phyloP scores from a whole-genome alignment of 2,113 vertebrate species.

The Salminus brasiliensis region DNA sequence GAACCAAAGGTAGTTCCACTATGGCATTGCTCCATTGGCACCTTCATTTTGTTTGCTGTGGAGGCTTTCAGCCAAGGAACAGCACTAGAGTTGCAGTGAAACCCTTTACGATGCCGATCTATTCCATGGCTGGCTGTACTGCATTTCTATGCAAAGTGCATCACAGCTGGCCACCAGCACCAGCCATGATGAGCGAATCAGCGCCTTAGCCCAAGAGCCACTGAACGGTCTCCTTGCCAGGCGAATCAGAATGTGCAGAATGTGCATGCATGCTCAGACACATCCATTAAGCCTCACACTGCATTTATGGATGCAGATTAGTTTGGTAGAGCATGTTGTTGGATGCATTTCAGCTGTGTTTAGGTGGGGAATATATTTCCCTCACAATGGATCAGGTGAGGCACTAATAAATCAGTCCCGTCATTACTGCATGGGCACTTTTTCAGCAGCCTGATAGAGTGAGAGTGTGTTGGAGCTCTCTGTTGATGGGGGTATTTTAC shows the following conservation, averaged over 20 bases:
- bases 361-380: background rate
- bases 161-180: conserved; percentile 35
- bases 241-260: background rate
- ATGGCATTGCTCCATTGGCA: background rate
- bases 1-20: background rate
- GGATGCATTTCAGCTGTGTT: conserved; percentile 19
- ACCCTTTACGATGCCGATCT: background rate
- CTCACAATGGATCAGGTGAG: conserved; percentile 6
- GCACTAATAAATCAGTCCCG: conserved; percentile 24
- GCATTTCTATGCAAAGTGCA: conserved; percentile 33
- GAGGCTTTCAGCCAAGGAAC: background rate
- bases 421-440: background rate
- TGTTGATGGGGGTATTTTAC: conserved; percentile 26
- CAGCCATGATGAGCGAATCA: conserved; percentile 36
- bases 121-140: conserved; percentile 6
- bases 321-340: background rate
- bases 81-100: background rate
- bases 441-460: background rate
- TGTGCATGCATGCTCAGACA: conserved; percentile 63
- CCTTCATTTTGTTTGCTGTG: background rate
- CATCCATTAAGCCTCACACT: conserved; percentile 83
- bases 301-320: conserved; percentile 79
- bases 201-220: background rate
- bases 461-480: background rate
- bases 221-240: background rate